A percentile compares a stretch with the other conserved stretches of the same genome.
phyloP scores from a whole-genome alignment of 2,797 vertebrate species.

The Iguana delicatissima region DNA sequence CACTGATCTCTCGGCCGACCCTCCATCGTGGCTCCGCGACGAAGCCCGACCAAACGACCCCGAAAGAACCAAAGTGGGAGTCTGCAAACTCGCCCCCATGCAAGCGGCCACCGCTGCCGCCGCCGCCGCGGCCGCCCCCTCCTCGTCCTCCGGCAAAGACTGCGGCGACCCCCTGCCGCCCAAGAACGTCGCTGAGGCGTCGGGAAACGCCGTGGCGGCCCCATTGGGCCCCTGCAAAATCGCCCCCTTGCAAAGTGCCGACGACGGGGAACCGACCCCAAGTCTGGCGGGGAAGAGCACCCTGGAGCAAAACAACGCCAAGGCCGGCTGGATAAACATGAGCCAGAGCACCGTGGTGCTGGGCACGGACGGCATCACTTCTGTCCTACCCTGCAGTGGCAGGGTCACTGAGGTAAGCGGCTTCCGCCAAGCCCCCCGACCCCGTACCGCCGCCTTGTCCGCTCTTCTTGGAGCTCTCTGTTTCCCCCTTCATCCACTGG shows the following conservation, averaged over 20 bases:
- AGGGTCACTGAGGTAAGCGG: slow-evolving; percentile 83
- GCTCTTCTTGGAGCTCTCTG: too few relatives aligned
- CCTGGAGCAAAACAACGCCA: slow-evolving; percentile 87
- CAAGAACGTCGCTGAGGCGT: slow-evolving; percentile 64
- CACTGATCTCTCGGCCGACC: slow-evolving; percentile 78
- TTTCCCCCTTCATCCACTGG: too few relatives aligned
- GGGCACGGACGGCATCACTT: slow-evolving; percentile 93
- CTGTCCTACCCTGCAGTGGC: slow-evolving; percentile 87
- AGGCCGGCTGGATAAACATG: slow-evolving; percentile 89
- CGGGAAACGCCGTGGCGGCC: neutral
- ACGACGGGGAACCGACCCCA: slow-evolving; percentile 69
- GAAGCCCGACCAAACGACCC: slow-evolving; percentile 83
- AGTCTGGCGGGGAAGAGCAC: slow-evolving; percentile 82
- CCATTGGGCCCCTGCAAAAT: slow-evolving; percentile 77
- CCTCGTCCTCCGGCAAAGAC: slow-evolving; percentile 74
- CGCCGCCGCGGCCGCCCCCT: too few relatives aligned
- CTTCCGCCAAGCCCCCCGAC: too few relatives aligned
- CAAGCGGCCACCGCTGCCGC: slow-evolving; percentile 72
- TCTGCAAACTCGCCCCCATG: slow-evolving; percentile 86
- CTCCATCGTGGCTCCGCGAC: slow-evolving; percentile 79
- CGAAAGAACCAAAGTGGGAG: slow-evolving; percentile 86
- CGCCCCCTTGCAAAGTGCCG: slow-evolving; percentile 80
- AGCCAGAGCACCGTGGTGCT: slow-evolving; percentile 95
- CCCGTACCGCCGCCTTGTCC: neutral
- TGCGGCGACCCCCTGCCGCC: slow-evolving; percentile 72